Evolutionary conservation across 2,113 vertebrate genomes (phyloP), one percentile per base, ranked within the genome.

Genomic region (Micronisus gabar): DNA sequence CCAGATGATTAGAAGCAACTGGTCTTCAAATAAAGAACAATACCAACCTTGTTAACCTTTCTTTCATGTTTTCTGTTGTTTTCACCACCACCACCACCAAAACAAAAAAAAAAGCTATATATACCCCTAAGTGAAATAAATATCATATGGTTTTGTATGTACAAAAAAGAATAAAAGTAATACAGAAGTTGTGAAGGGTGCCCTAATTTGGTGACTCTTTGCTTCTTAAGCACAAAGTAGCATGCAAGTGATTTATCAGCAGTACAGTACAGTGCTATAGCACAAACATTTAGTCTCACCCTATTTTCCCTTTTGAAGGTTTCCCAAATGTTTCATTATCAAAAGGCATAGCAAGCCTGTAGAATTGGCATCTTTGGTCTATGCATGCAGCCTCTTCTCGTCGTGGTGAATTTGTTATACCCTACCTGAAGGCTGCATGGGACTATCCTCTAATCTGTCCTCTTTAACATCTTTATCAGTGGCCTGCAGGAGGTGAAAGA

Each of bases 231-330:
- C 5, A 56, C 25, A 55, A 63, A 65, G 4, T 26, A 62, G 5
- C 5, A 68, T 63, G 11, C 3, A 17, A 47, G 20, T 25, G 3
- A 61, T 86, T 95, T 47, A 61, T 36, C 43, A 68, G 4, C 29
- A 47, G 52, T 52, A 65, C 22, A 56, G 15, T 45, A 40, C 0
- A 3, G n/a, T 45, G 19, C 1, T 13, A 22, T 7, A 12, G 23
- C 27, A 27, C 6, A 83, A 91, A 86, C 18, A 26, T 5, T 26
- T 19, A 63, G 11, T 26, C 25, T 95, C 40, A 59, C 2, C 2
- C 3, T 27, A 5, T 53, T 93, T 91, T 78, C 7, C 6, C 15
- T 84, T 93, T 67, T 29, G 47, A 91, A 32, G 7, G 2, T 90
- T 95, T 94, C 25, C 26, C 10, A 58, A 70, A 53, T 38, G 5